Conservation (phyloP, 2,797 vertebrate genomes). For the Heterohyrax brucei region DNA sequence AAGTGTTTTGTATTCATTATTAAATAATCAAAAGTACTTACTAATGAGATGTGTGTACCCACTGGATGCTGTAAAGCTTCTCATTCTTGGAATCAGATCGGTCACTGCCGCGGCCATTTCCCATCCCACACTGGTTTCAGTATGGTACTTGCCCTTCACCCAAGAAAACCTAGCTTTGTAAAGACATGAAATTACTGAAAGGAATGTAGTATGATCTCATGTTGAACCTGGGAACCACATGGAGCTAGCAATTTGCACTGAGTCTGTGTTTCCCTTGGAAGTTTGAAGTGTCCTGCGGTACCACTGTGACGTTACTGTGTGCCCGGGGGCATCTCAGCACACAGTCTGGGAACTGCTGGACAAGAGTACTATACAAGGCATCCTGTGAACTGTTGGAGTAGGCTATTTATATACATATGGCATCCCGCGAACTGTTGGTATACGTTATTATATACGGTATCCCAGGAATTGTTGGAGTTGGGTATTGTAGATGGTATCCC, state of each 20-base stretch:
- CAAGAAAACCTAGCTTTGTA: background rate
- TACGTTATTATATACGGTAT: no score
- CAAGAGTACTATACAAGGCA: background rate
- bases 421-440: no score
- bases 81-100: slow-evolving; percentile 21
- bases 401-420: no score
- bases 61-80: background rate
- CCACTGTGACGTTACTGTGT: background rate
- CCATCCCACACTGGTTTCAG: background rate
- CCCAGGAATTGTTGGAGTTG: no score
- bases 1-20: background rate
- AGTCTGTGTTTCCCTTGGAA: no score
- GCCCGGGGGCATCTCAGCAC: background rate
- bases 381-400: no score
- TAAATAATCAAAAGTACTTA: slow-evolving; percentile 42
- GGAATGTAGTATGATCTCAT: background rate
- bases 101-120: background rate
- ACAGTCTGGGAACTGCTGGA: background rate
- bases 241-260: background rate
- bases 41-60: background rate
- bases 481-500: background rate
- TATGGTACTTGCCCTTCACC: background rate
- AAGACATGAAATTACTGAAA: background rate
- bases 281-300: background rate
- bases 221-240: background rate